A percentile compares a stretch with the other conserved stretches of the same genome.
Evolutionary conservation across 2,113 vertebrate species (phyloP).

Genomic region (Acanthochromis polyacanthus): DNA sequence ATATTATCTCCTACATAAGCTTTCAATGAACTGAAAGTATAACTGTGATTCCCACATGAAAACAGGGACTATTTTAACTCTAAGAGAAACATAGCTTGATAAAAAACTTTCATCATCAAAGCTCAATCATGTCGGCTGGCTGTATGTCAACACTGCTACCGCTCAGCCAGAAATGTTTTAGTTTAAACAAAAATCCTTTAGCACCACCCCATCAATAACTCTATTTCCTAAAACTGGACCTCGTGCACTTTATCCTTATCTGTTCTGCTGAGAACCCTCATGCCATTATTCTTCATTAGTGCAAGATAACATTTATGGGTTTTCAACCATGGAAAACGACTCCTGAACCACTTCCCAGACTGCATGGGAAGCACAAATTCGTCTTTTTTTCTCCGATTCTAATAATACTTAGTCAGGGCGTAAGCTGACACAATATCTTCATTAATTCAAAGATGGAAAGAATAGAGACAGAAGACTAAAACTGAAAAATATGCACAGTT

Average conservation of each 20-base stretch:
- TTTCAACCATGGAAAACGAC: slow-evolving; percentile 7
- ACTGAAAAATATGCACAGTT: not conserved
- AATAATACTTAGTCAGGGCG: not conserved
- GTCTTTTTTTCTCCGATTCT: not conserved
- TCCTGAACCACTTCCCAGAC: not conserved
- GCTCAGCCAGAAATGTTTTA: not conserved
- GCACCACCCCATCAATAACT: not conserved
- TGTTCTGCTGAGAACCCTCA: not conserved
- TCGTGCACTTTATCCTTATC: not conserved
- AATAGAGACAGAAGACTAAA: not conserved
- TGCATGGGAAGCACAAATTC: not conserved
- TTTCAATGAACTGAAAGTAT: not conserved
- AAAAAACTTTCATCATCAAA: not conserved
- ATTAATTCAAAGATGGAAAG: not conserved
- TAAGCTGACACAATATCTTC: not conserved
- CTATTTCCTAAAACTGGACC: not conserved
- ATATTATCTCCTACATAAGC: too few relatives aligned
- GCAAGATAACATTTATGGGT: slow-evolving; percentile 22
- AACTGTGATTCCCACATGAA: not conserved
- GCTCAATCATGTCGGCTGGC: not conserved
- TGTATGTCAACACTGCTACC: not conserved
- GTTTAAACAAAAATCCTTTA: not conserved
- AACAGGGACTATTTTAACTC: not conserved
- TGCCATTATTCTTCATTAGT: slow-evolving; percentile 33
- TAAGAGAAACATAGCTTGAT: not conserved